These are phyloP conservation scores for Enteromius unitaeniatus DNA, from an alignment of 2,797 vertebrate genomes.

Conservation along the genomic window DNA sequence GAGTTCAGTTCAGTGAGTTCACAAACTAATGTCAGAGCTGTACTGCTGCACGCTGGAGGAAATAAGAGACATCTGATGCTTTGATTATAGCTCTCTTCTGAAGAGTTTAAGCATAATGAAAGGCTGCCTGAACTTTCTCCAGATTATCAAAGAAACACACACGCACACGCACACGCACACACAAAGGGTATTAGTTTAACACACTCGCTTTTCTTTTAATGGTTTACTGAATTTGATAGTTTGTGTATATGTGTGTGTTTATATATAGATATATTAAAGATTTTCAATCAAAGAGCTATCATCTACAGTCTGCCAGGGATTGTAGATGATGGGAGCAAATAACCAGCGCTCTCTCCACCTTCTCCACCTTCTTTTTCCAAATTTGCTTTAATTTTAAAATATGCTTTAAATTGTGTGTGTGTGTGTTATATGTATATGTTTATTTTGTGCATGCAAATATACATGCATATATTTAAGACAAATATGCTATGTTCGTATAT, in stretches of 20 bases:
- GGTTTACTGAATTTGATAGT: not conserved
- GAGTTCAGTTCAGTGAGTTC: slow-evolving; percentile 46
- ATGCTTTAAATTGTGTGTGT: not conserved
- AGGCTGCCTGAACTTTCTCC: slow-evolving; percentile 50
- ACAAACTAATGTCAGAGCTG: slow-evolving; percentile 35
- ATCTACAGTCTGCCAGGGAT: no score
- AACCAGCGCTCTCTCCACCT: no score
- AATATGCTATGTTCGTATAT: no score
- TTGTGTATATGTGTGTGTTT: not conserved
- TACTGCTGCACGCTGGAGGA: slow-evolving; percentile 5
- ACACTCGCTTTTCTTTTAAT: not conserved
- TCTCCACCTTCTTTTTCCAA: not conserved
- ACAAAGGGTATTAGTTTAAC: not conserved
- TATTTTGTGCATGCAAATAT: no score
- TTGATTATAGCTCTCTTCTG: slow-evolving; percentile 47
- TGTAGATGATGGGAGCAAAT: no score
- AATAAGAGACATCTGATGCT: slow-evolving; percentile 32
- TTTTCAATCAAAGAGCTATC: no score
- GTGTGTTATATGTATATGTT: no score
- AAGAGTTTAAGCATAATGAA: slow-evolving; percentile 52
- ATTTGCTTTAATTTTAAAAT: not conserved
- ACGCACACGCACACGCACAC: slow-evolving; percentile 13
- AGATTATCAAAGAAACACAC: slow-evolving; percentile 45
- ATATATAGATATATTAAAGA: no score
- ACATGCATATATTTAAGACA: no score